Evolutionary conservation across 2,888 invertebrate genomes (phyloP), one percentile per base, ranked within the genome.

Genomic region (Rhynchonema sp.): DNA sequence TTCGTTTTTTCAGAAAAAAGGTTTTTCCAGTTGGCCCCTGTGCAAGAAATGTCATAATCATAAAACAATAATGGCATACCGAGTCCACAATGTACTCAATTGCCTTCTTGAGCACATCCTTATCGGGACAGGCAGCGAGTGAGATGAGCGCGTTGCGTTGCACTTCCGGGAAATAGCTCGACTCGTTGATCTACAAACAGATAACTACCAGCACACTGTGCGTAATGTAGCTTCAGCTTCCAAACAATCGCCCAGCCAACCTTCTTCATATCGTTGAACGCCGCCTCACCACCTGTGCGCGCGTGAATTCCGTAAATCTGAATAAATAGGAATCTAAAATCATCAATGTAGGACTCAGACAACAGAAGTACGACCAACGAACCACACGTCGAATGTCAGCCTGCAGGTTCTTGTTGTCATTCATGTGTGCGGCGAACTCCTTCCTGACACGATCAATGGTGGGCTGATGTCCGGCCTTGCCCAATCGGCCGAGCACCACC

Each of bases 401-500:
- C 3, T 6, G 49, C 20, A 49, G 49, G 27, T 26, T 13, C 27
- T 27, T 27, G 28, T 54, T 28, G 9, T 54, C 82, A 56, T 77
- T 76, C 1, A 80, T 73, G 74, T 89, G 89, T 62, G 78, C 79
- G 62, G 80, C 80, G 67, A 79, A 83, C 71, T 84, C 80, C 64
- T 72, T 79, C 69, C 82, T 82, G 0, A 90, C 89, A 74, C 89
- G 86, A 26, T 79, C 78, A 26, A 87, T 81, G 0, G 84, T 83
- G 0, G 81, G 80, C n/a, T 82, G 80, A 70, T 90, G 85, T 63
- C 85, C 85, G 68, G 85, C 83, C 64, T 83, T 82, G 27, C 87
- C 86, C 78, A 92, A 81, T 63, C 84, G 82, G 26, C 84, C 82
- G 52, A 94, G 77, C 23, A 91, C 84, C 59, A 92, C 77, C 66